phyloP scores from a whole-genome alignment of 2,888 invertebrate genomes.

The Dasypogon diadema region DNA sequence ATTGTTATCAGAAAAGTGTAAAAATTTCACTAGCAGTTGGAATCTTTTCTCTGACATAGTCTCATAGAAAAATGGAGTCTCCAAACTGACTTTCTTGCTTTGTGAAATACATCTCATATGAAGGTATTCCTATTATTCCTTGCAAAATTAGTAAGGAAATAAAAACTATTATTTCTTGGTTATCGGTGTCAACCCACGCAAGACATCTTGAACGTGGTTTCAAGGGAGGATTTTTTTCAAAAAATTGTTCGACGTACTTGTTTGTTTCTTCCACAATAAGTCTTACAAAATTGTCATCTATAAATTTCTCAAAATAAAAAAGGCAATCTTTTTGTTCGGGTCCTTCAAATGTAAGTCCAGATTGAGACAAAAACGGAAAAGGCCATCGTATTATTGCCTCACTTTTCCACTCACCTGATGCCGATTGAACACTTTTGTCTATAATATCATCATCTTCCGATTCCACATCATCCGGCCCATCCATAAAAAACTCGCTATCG shows the following conservation, averaged over 20 bases:
- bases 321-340: slow-evolving; percentile 11
- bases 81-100: slow-evolving; percentile 3
- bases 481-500: not conserved
- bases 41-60: not conserved
- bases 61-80: not conserved
- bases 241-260: not conserved
- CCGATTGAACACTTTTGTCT: slow-evolving; percentile 20
- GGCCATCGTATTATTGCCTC: not conserved
- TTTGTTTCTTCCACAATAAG: slow-evolving; percentile 2
- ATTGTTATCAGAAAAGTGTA: not conserved
- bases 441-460: slow-evolving; percentile 20
- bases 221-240: not conserved
- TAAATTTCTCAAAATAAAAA: slow-evolving; percentile 26
- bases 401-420: slow-evolving; percentile 17
- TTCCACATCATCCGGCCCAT: not conserved
- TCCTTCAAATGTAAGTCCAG: too few relatives aligned
- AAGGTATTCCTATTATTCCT: too few relatives aligned
- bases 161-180: too few relatives aligned
- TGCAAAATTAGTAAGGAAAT: too few relatives aligned
- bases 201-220: not conserved
- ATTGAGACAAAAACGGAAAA: too few relatives aligned
- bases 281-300: not conserved
- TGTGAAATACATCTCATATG: too few relatives aligned
- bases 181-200: too few relatives aligned
- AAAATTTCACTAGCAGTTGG: slow-evolving; percentile 1